Conservation (phyloP, 1,140 invertebrate species). For the Ceratitis capitata region DNA sequence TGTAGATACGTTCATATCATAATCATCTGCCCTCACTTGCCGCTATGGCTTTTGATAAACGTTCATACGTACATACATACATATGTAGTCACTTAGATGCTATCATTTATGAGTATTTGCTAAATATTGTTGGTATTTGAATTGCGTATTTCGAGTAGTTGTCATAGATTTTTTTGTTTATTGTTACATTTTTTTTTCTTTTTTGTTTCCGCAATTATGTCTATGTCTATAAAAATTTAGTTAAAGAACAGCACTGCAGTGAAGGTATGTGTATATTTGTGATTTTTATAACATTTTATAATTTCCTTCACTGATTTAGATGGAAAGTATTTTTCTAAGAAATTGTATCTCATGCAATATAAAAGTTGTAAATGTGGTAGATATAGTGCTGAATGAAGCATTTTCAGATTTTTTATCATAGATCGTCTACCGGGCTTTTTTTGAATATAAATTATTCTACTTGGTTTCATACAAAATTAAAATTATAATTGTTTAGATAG, state of each 20-base stretch:
- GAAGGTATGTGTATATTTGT: neutral
- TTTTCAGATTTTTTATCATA: too few relatives aligned
- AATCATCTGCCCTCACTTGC: neutral
- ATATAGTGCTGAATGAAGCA: too few relatives aligned
- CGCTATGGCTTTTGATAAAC: neutral
- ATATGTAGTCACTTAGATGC: neutral
- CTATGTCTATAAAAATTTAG: neutral
- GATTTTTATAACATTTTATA: neutral
- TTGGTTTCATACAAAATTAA: too few relatives aligned
- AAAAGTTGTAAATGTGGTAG: too few relatives aligned
- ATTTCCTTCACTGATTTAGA: neutral
- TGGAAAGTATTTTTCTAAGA: neutral
- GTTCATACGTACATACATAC: neutral
- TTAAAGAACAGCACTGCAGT: neutral
- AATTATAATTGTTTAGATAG: too few relatives aligned
- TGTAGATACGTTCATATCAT: neutral
- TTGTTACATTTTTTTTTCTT: neutral
- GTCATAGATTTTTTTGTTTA: neutral
- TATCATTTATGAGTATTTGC: neutral
- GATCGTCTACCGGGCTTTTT: too few relatives aligned
- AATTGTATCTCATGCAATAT: neutral
- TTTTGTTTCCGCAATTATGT: neutral
- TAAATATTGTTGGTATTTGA: neutral
- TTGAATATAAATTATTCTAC: too few relatives aligned
- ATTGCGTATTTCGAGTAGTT: slow-evolving; percentile 10